Conservation (phyloP, 2,888 invertebrate species). For the Patella ulyssiponensis region DNA sequence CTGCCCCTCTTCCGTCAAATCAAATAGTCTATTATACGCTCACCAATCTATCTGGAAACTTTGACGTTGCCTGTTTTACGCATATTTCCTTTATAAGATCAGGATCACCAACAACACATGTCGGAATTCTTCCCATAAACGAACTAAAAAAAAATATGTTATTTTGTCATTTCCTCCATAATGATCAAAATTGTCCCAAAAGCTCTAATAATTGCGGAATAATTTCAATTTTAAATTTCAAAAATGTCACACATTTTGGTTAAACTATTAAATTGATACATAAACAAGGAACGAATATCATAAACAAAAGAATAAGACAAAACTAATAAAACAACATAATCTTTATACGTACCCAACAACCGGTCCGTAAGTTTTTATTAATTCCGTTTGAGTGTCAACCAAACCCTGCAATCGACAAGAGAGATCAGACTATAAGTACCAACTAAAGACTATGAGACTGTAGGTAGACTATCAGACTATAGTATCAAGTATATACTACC, state of each 20-base stretch:
- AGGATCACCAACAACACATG: neutral
- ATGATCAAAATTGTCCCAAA: too few relatives aligned
- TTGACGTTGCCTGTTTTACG: constrained; percentile 9
- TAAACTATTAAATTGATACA: too few relatives aligned
- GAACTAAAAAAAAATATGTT: neutral
- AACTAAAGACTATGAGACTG: too few relatives aligned
- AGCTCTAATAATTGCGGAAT: too few relatives aligned
- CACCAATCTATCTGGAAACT: constrained; percentile 15
- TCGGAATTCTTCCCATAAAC: neutral
- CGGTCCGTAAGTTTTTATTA: neutral
- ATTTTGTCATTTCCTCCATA: neutral
- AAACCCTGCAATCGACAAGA: neutral
- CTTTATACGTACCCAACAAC: neutral
- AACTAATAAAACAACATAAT: neutral
- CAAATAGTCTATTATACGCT: neutral
- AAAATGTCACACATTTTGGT: too few relatives aligned
- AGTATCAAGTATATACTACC: too few relatives aligned
- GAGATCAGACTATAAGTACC: too few relatives aligned
- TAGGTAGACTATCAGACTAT: too few relatives aligned
- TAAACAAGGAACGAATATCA: too few relatives aligned
- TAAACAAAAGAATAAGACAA: too few relatives aligned
- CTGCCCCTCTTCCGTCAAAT: too few relatives aligned
- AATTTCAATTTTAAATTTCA: too few relatives aligned
- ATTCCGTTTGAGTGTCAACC: neutral
- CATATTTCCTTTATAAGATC: constrained; percentile 16